phyloP scores from a whole-genome alignment of 2,113 vertebrate genomes.

The Rhinolophus sinicus region DNA sequence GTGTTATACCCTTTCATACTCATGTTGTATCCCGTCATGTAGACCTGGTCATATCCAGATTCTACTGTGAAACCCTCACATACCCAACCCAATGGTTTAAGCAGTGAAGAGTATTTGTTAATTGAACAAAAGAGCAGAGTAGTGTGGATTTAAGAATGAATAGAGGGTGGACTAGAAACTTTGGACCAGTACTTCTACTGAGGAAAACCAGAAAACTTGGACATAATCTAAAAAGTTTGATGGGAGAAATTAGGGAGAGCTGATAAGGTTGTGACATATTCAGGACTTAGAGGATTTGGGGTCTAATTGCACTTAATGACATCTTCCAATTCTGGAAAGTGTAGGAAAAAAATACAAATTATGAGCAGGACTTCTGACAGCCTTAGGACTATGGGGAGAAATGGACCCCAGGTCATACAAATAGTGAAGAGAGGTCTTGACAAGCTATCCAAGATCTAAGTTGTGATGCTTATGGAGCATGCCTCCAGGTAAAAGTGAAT shows the following conservation, averaged over 20 bases:
- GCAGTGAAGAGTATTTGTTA: not conserved
- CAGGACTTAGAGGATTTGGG: not conserved
- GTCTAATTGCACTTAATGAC: not conserved
- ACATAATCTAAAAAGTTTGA: not conserved
- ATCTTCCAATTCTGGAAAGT: not conserved
- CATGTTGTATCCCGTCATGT: not conserved
- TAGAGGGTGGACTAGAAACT: not conserved
- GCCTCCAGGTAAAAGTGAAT: not conserved
- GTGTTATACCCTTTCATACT: too few species aligned
- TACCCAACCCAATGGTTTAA: accelerated
- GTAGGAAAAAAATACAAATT: not conserved
- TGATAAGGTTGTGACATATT: not conserved
- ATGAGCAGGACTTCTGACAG: not conserved
- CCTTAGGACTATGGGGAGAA: not conserved
- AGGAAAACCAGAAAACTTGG: not conserved
- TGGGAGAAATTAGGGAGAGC: not conserved
- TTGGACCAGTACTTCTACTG: not conserved
- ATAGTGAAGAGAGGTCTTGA: not conserved
- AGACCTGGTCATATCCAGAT: not conserved
- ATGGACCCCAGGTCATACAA: not conserved
- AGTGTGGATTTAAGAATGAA: not conserved
- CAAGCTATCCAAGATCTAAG: not conserved
- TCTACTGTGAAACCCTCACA: not conserved
- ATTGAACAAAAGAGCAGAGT: not conserved
- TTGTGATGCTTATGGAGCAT: not conserved